phyloP scores from a whole-genome alignment of 1,140 invertebrate genomes.

The Teleogryllus occipitalis region DNA sequence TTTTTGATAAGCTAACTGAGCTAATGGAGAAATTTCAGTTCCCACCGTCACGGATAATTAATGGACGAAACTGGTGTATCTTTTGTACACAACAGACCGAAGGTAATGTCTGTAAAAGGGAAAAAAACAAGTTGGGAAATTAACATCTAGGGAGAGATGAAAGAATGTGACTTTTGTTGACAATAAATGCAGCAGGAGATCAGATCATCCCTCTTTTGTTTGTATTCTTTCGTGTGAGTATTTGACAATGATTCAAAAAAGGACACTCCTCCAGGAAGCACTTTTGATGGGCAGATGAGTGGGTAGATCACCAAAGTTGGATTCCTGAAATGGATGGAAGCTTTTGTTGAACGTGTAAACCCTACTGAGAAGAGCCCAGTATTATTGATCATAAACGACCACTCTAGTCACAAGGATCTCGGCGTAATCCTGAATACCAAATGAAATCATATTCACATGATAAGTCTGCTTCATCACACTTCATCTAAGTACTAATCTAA shows the following conservation, averaged over 20 bases:
- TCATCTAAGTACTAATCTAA: constrained; percentile 33
- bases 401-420: too few relatives aligned
- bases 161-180: constrained; percentile 34
- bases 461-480: constrained; percentile 34
- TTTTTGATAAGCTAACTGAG: constrained; percentile 28
- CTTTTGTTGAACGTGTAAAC: too few relatives aligned
- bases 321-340: constrained; percentile 28
- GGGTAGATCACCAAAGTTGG: constrained; percentile 25
- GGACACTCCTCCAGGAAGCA: too few relatives aligned
- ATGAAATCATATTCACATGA: constrained; percentile 33
- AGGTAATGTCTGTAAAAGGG: constrained; percentile 32
- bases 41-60: constrained; percentile 33
- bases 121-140: too few relatives aligned
- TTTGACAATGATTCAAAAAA: constrained; percentile 18
- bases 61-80: constrained; percentile 37
- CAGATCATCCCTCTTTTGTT: constrained; percentile 32
- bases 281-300: constrained; percentile 14
- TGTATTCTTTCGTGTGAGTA: too few relatives aligned
- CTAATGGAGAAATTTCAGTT: constrained; percentile 29
- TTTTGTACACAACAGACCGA: constrained; percentile 27
- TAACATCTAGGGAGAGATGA: constrained; percentile 37
- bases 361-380: too few relatives aligned
- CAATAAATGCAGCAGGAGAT: constrained; percentile 30
- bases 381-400: too few relatives aligned
- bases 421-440: constrained; percentile 31